Base-by-base conservation (phyloP, 2,888 invertebrate genomes). In the Mythimna pallens region DNA sequence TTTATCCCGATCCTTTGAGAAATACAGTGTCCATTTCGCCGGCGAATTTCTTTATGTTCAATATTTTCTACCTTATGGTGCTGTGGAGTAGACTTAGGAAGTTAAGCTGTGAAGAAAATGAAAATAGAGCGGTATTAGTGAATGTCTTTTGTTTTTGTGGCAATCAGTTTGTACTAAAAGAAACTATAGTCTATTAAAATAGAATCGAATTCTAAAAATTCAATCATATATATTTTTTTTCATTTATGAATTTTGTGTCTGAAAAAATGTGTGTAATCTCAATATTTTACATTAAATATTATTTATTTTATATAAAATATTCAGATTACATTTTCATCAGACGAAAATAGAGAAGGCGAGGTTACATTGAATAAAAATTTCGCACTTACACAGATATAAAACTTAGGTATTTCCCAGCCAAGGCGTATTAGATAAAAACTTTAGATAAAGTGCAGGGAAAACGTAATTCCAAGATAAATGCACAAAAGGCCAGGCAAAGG, bases 21-120 rank as follows among this genome's bases (percentile, higher is more conserved):
- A 81, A 81, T 81, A 78, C 70, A 73, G 81, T 65, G 65, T 63
- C 81, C 78, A 81, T 81, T 81, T 81, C 68, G 80, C 70, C 73
- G 68, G 70, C 52, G 81, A 78, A 70, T 70, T 81, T 81, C 80
- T 81, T 81, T 81, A 68, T 63, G 81, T 70, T 65, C 68, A 70
- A 78, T 81, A 81, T 78, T 71, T 75, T 78, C 36, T 78, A 73
- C 70, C 81, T 64, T 73, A 78, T 69, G 68, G 65, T 61, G 10
- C 47, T 50, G 57, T 57, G 58, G 55, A 65, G 57, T 30, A 36
- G 55, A n/a, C 52, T 73, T 70, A 50, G 52, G 25, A 25, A 69
- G 54, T 69, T 62, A 25, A 79, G 73, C 66, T 64, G n/a, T 67
- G 22, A 47, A 34, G 0, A 78, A 68, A 58, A 50, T 20, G 36